These are phyloP conservation scores for Pimpla rufipes DNA, from an alignment of 2,888 invertebrate genomes.

Conservation along the genomic window DNA sequence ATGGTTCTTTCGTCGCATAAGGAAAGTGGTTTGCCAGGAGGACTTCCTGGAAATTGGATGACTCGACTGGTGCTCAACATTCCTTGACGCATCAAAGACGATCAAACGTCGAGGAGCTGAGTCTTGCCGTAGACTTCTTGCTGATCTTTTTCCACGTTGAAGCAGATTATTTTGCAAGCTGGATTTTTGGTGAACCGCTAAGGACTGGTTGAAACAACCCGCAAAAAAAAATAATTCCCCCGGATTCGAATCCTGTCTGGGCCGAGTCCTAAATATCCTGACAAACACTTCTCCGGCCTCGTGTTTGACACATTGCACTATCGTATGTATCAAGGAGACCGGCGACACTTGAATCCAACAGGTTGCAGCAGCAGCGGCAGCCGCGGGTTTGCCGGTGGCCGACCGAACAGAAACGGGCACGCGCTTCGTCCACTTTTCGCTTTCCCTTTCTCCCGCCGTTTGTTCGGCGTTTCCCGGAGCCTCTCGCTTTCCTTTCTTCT, in stretches of 20 bases:
- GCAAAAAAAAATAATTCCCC: conserved; percentile 1
- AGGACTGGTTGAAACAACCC: not conserved
- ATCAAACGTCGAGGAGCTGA: conserved; percentile 8
- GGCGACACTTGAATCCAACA: conserved; percentile 65
- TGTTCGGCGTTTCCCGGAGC: conserved; percentile 7
- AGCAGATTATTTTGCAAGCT: not conserved
- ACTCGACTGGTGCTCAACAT: conserved; percentile 32
- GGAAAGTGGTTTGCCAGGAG: conserved; percentile 29
- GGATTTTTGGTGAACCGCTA: not conserved
- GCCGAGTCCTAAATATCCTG: conserved; percentile 11
- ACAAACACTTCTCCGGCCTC: conserved; percentile 35
- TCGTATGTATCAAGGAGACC: conserved; percentile 45
- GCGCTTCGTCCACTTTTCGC: conserved; percentile 52
- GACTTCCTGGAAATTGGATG: conserved; percentile 7
- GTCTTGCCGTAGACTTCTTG: not conserved
- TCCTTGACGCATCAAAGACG: conserved; percentile 13
- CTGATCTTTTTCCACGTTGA: not conserved
- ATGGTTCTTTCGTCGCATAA: conserved; percentile 15
- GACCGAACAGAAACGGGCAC: conserved; percentile 40
- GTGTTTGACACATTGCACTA: conserved; percentile 36
- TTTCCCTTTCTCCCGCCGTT: conserved; percentile 54
- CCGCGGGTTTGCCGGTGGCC: conserved; percentile 30
- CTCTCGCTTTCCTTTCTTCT: conserved; percentile 62
- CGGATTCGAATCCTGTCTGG: not conserved
- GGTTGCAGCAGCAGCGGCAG: conserved; percentile 64